Conservation (phyloP, 2,797 vertebrate genomes). For the Malacoctenus gilli region DNA sequence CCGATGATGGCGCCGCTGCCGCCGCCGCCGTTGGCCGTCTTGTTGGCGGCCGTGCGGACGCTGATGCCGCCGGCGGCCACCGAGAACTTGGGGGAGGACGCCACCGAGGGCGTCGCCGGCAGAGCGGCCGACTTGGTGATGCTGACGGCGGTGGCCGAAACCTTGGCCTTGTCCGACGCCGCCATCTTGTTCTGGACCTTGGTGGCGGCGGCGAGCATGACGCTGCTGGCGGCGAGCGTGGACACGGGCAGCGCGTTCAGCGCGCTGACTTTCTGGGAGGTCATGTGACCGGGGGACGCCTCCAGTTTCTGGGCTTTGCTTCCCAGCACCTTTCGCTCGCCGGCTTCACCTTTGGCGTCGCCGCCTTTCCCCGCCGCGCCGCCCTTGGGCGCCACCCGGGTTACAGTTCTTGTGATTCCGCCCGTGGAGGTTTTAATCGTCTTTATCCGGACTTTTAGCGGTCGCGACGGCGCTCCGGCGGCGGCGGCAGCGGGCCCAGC, state of each 20-base stretch:
- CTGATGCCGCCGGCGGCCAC: slow-evolving; percentile 74
- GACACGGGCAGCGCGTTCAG: slow-evolving; percentile 87
- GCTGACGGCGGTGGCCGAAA: slow-evolving; percentile 83
- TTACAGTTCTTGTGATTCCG: slow-evolving; percentile 94
- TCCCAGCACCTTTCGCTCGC: slow-evolving; percentile 66
- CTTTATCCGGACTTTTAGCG: slow-evolving; percentile 95
- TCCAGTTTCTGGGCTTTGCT: slow-evolving; percentile 73
- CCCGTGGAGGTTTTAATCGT: slow-evolving; percentile 95
- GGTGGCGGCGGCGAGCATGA: slow-evolving; percentile 94
- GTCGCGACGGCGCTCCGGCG: slow-evolving; percentile 85
- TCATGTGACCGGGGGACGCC: slow-evolving; percentile 54
- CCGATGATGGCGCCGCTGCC: slow-evolving; percentile 50
- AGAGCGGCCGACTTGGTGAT: slow-evolving; percentile 85
- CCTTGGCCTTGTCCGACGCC: slow-evolving; percentile 83
- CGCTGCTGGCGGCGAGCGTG: slow-evolving; percentile 92
- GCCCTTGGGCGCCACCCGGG: slow-evolving; percentile 84
- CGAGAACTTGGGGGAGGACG: slow-evolving; percentile 76
- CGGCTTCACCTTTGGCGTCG: slow-evolving; percentile 74
- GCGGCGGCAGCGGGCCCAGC: slow-evolving; percentile 79
- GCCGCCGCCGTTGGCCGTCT: slow-evolving; percentile 86
- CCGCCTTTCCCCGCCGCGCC: slow-evolving; percentile 70
- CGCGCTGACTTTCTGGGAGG: slow-evolving; percentile 77
- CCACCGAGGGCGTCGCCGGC: slow-evolving; percentile 76
- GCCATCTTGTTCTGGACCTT: slow-evolving; percentile 92
- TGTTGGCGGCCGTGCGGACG: slow-evolving; percentile 79